Base-by-base conservation (phyloP, 2,113 vertebrate genomes). In the Pithys albifrons region DNA sequence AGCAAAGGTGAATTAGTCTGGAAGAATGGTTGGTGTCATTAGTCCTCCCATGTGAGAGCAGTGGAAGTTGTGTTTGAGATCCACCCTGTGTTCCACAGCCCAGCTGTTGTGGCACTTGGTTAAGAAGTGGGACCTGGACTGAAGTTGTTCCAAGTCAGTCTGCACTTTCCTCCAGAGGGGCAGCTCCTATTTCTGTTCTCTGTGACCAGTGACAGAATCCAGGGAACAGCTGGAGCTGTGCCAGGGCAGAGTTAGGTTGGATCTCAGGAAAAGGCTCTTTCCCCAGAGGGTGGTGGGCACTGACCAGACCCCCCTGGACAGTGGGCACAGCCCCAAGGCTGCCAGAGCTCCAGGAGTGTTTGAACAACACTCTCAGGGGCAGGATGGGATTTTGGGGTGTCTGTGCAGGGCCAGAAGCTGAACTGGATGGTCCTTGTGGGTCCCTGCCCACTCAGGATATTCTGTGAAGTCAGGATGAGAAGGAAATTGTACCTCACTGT, bases 381-480 rank as follows among this genome's bases (percentile, higher is more conserved):
- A 45, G 54, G 55, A 1, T 33, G 48, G 28, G 19, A 15, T 3
- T 55, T 24, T 88, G 66, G 15, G 28, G 19, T 39, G 41, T 28
- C 65, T n/a, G 55, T 37, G 55, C 65, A 48, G 15, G 55, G 28
- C 6, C 15, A 62, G 55, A 37, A 37, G 54, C 2, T 54, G 46
- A 14, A 18, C n/a, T 8, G 11, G 4, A 3, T n/a, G 10, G 4
- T 29, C 15, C 48, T 5, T 17, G 39, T 28, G n/a, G 5, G 7
- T 72, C 19, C n/a, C 29, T 64, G 29, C 57, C 17, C 41, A 0
- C 24, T 25, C 52, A 19, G 58, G 49, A 4, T 25, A 3, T 65
- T 18, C 37, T 15, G 3, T 19, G 29, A 72, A 31, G 43, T 55
- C 43, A 48, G 22, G 29, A 6, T 41, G 33, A 66, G 87, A 67